These are phyloP conservation scores for Rhagonycha lutea DNA, from an alignment of 2,888 invertebrate species.

Conservation along the genomic window DNA sequence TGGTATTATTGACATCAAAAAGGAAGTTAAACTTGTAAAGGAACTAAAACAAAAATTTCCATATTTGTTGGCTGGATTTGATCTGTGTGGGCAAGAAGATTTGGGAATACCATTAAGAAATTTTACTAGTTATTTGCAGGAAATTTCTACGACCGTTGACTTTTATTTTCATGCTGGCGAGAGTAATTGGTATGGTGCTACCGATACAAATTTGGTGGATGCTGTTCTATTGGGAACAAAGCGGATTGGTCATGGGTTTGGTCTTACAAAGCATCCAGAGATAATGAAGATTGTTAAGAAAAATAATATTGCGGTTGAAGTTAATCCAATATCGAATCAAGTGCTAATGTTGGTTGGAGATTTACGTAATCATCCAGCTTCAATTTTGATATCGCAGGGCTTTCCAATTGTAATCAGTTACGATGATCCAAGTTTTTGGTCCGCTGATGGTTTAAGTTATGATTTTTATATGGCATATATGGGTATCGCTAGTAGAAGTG, in stretches of 20 bases:
- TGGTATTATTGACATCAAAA: constrained; percentile 42
- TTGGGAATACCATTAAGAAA: constrained; percentile 64
- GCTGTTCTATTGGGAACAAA: constrained; percentile 69
- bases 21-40: constrained; percentile 30
- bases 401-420: constrained; percentile 72
- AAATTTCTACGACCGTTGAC: constrained; percentile 43
- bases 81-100: constrained; percentile 79
- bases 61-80: constrained; percentile 9
- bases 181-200: constrained; percentile 71
- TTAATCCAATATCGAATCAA: constrained; percentile 76
- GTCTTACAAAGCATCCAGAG: constrained; percentile 69
- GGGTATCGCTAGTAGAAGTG: constrained; percentile 66
- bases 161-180: constrained; percentile 70
- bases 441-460: constrained; percentile 67
- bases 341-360: constrained; percentile 68
- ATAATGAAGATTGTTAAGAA: constrained; percentile 61
- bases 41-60: not conserved
- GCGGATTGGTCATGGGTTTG: constrained; percentile 75
- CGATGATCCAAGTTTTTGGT: constrained; percentile 71
- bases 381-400: constrained; percentile 63
- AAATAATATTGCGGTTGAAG: constrained; percentile 68
- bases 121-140: constrained; percentile 62
- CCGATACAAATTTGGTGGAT: constrained; percentile 73
- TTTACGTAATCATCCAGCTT: constrained; percentile 73
- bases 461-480: constrained; percentile 77